Base-by-base conservation (phyloP, 2,888 invertebrate genomes). In the Limnephilus lunatus region DNA sequence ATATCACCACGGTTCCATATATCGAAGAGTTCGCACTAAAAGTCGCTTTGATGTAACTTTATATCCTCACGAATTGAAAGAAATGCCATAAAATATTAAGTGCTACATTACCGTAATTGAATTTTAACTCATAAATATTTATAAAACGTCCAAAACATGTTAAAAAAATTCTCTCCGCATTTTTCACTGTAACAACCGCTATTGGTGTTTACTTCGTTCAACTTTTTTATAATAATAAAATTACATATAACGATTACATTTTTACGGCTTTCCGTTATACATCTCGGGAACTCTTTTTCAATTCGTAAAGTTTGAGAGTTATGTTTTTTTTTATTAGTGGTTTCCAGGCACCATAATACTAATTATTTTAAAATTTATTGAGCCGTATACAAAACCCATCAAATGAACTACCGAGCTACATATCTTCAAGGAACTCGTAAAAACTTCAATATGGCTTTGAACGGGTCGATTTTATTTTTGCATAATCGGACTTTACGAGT, bases 121-220 rank as follows among this genome's bases (percentile, higher is more conserved):
- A 89, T 89, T 89, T 89, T 80, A 80, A 89, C 88, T 89, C 88
- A 80, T 89, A 89, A 89, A 89, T 89, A 89, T 89, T 68, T 68
- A 88, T 80, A 88, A 89, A 89, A 31, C 80, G 44, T 44, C 86
- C n/a, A 35, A 86, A 86, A 86, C 44, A 48, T 15, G 14, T 25
- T 2, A 85, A 35, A 25, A 86, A 30, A 68, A 68, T 25, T 68
- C 25, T 25, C 68, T 7, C 19, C 53, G 19, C 19, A 15, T 82
- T 32, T 82, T 30, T 68, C 53, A 68, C 25, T 68, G 19, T 68
- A 68, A 68, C 53, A 68, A 68, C 53, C 53, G 53, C 53, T 15
- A 68, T 68, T 68, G 68, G 68, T 68, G 68, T 68, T 68, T 68
- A 68, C 68, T 68, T 9, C 25, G 68, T 68, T 68, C 68, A 9